phyloP scores from a whole-genome alignment of 2,888 invertebrate genomes.

The Lochmaea capreae region DNA sequence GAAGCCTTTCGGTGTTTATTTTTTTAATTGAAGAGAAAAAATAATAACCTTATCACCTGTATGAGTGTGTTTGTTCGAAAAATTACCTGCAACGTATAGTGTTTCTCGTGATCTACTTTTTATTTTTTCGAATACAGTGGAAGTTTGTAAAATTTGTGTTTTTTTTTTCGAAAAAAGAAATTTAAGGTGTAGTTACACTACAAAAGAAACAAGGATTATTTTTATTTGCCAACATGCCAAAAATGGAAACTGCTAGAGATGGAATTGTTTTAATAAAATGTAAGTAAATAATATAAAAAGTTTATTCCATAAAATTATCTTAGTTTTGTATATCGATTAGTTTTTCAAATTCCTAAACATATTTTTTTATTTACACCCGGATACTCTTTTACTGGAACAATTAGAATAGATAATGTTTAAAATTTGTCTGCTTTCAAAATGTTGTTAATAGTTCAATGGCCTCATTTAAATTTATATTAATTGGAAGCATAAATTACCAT shows the following conservation, averaged over 20 bases:
- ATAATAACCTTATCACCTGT: conserved; percentile 7
- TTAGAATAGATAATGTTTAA: too few relatives aligned
- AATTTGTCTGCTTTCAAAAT: too few relatives aligned
- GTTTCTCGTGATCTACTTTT: neutral
- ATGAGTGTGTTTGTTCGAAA: neutral
- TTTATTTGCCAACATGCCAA: conserved; percentile 28
- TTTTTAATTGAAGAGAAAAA: neutral
- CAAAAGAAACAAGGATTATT: too few relatives aligned
- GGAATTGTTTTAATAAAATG: conserved; percentile 81
- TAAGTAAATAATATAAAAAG: conserved; percentile 66
- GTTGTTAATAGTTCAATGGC: too few relatives aligned
- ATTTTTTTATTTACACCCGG: neutral
- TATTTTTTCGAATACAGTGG: neutral
- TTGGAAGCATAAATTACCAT: too few relatives aligned
- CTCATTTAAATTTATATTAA: too few relatives aligned
- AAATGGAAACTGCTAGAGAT: conserved; percentile 77
- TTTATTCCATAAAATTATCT: too few relatives aligned
- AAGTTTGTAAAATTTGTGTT: neutral
- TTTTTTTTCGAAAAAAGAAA: conserved; percentile 2
- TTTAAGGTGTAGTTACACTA: neutral
- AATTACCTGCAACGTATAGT: conserved; percentile 8
- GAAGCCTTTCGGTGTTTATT: conserved; percentile 21
- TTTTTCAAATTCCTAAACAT: too few relatives aligned
- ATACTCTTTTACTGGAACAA: too few relatives aligned
- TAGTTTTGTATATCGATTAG: too few relatives aligned